Evolutionary conservation across 2,113 vertebrate genomes (phyloP), one percentile per base, ranked within the genome.

Genomic region (Damaliscus lunatus): DNA sequence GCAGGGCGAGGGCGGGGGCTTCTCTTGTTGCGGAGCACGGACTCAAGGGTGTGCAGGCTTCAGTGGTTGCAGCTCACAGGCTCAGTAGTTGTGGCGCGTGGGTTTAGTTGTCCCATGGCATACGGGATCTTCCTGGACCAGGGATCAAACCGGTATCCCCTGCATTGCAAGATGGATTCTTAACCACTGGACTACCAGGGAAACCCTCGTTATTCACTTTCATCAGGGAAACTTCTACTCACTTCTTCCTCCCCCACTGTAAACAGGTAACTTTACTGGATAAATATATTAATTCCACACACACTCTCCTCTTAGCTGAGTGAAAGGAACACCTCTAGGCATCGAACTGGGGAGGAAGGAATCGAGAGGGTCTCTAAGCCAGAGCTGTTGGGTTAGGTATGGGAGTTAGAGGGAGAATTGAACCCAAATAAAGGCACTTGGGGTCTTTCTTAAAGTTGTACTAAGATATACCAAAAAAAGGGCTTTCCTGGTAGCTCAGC

Each of bases 1-100:
- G 48, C 48, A 48, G 48, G 48, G 12, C 0, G 48, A 48, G 64
- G 16, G 64, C 4, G 2, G 36, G n/a, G 64, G n/a, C 64, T 67
- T 36, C n/a, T 67, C 8, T 62, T 31, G 13, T n/a, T 64, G n/a
- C 0, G n/a, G n/a, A 21, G n/a, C 64, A 67, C 1, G 1, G n/a
- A 10, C 64, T 36, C 64, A 13, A 36, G 64, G n/a, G 64, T 36
- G 64, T 33, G 2, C 1, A 2, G n/a, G 64, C 64, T 67, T 36
- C 64, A 67, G 17, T 1, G 14, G 16, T 19, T 33, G 64, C 31
- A n/a, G 64, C 64, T 19, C 33, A n/a, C 64, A n/a, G 33, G 64
- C 64, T 67, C 64, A n/a, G 33, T n/a, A 36, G 64, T 36, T 10
- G n/a, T 10, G n/a, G 64, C 4, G 0, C 8, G 5, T 5, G 17